A percentile compares a stretch with the other conserved stretches of the same genome.
Evolutionary conservation across 1,140 invertebrate genomes (phyloP).

Genomic region (Gonatopus flavifemur): DNA sequence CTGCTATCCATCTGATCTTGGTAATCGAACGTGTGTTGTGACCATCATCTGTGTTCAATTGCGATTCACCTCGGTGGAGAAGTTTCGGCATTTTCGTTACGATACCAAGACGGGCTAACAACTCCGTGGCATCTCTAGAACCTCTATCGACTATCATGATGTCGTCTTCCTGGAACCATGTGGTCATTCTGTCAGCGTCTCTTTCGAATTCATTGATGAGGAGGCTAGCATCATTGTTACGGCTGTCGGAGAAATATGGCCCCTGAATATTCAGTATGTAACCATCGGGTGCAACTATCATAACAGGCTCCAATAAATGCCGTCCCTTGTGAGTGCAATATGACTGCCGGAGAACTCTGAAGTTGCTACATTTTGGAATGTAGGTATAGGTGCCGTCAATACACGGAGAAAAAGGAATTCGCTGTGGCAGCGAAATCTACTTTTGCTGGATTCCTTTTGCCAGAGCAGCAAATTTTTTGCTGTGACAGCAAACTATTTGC

Average conservation of each 20-base stretch:
- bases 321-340: slow-evolving; percentile 19
- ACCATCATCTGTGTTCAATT: slow-evolving; percentile 11
- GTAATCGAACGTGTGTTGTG: slow-evolving; percentile 17
- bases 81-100: slow-evolving; percentile 3
- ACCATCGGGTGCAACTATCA: slow-evolving; percentile 20
- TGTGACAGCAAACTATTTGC: too few relatives aligned
- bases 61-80: not conserved
- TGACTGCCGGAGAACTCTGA: slow-evolving; percentile 3
- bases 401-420: too few relatives aligned
- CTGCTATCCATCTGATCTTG: slow-evolving; percentile 23
- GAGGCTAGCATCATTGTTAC: slow-evolving; percentile 25
- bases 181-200: slow-evolving; percentile 1
- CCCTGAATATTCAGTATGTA: slow-evolving; percentile 20
- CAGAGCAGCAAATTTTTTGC: too few relatives aligned
- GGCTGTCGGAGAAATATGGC: slow-evolving; percentile 18
- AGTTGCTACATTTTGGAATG: slow-evolving; percentile 19
- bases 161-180: slow-evolving; percentile 9
- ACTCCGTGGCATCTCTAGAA: slow-evolving; percentile 1
- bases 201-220: slow-evolving; percentile 8
- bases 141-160: slow-evolving; percentile 12
- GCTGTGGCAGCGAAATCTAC: too few relatives aligned
- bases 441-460: too few relatives aligned
- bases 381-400: slow-evolving; percentile 22
- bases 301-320: slow-evolving; percentile 17
- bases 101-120: not conserved